Evolutionary conservation across 1,140 invertebrate genomes (phyloP).

Genomic region (Meloidogyne floridensis): DNA sequence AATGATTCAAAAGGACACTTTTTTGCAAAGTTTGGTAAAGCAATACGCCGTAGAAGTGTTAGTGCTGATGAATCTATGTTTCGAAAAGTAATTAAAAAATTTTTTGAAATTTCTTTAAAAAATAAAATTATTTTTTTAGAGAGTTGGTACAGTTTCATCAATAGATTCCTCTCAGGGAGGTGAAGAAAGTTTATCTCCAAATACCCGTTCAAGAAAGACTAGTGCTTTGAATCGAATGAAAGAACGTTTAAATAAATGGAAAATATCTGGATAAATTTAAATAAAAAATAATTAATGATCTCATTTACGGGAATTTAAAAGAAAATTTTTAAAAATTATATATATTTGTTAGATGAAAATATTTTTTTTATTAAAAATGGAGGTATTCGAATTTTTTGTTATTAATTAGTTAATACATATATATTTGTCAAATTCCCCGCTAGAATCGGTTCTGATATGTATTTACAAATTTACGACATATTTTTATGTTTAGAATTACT

Average conservation of each 20-base stretch:
- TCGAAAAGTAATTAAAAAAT: background rate
- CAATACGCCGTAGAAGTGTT: slow-evolving; percentile 20
- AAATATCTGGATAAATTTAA: slow-evolving; percentile 13
- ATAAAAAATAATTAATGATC: background rate
- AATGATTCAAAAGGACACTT: background rate
- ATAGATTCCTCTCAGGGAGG: slow-evolving; percentile 10
- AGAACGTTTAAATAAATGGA: slow-evolving; percentile 27
- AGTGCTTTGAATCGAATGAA: slow-evolving; percentile 17
- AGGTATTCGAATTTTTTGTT: too few relatives aligned
- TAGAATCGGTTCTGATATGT: too few relatives aligned
- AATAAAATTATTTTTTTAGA: background rate
- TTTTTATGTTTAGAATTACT: too few relatives aligned
- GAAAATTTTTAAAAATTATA: background rate
- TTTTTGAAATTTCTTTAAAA: background rate
- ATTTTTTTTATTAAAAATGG: too few relatives aligned
- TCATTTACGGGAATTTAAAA: background rate
- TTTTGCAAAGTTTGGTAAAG: slow-evolving; percentile 8
- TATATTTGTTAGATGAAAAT: background rate
- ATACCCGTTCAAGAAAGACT: background rate
- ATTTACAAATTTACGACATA: too few relatives aligned
- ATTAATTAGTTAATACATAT: too few relatives aligned
- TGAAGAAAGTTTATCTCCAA: background rate
- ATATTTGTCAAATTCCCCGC: too few relatives aligned
- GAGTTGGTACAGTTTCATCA: slow-evolving; percentile 8
- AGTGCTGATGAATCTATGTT: slow-evolving; percentile 21